Percentiles rank a stretch among this genome's conserved stretches.
Conservation (phyloP, 2,888 invertebrate species). For the Drosophila ustulata region DNA sequence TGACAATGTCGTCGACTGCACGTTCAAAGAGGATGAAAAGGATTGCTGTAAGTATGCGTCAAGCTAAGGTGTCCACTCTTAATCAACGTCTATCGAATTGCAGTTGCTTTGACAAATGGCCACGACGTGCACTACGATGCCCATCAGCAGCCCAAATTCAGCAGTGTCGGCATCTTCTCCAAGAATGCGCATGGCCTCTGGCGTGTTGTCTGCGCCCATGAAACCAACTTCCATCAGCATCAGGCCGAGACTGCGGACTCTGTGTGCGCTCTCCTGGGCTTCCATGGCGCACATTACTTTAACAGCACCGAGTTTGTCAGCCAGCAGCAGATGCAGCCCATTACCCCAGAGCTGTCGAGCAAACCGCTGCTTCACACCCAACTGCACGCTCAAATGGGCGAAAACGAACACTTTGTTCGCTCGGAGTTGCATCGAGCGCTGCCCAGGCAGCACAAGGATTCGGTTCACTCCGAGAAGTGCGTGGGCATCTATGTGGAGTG, state of each 20-base stretch:
- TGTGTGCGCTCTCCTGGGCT: slow-evolving; percentile 89
- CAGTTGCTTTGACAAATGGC: slow-evolving; percentile 90
- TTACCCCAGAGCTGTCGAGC: slow-evolving; percentile 72
- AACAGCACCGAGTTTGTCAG: slow-evolving; percentile 70
- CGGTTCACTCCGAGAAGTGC: slow-evolving; percentile 68
- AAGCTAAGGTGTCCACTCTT: rapidly evolving
- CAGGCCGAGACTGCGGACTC: slow-evolving; percentile 85
- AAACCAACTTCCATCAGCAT: slow-evolving; percentile 68
- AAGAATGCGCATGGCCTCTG: slow-evolving; percentile 88
- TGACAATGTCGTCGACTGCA: slow-evolving; percentile 88
- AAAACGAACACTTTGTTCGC: slow-evolving; percentile 69
- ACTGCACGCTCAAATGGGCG: slow-evolving; percentile 52
- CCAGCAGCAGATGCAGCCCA: slow-evolving; percentile 60
- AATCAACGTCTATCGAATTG: neutral
- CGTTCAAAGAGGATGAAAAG: slow-evolving; percentile 90
- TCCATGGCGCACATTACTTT: slow-evolving; percentile 83
- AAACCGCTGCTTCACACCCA: slow-evolving; percentile 31
- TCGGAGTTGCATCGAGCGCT: slow-evolving; percentile 29
- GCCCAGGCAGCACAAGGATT: slow-evolving; percentile 49
- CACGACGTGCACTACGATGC: slow-evolving; percentile 87
- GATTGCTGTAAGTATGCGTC: slow-evolving; percentile 89
- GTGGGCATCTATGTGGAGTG: slow-evolving; percentile 83
- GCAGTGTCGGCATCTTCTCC: slow-evolving; percentile 88
- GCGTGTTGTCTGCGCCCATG: slow-evolving; percentile 88
- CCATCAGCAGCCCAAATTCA: slow-evolving; percentile 87